Evolutionary conservation across 2,888 invertebrate species (phyloP).

Genomic region (Neoascia interrupta): DNA sequence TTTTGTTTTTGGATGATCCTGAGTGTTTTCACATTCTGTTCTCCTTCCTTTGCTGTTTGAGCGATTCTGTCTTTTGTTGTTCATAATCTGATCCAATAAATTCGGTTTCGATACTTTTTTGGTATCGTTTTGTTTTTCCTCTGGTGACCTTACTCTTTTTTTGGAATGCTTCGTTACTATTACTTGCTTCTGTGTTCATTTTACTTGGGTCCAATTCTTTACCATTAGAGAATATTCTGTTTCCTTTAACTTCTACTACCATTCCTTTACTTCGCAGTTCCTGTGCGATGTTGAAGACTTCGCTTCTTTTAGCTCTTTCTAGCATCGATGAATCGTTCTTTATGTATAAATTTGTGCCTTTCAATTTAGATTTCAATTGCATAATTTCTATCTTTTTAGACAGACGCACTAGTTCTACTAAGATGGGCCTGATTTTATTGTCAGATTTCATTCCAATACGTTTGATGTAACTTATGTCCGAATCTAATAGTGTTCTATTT

Average conservation of each 20-base stretch:
- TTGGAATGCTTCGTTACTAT: background rate
- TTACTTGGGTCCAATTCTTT: background rate
- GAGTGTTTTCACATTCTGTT: background rate
- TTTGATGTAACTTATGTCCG: conserved; percentile 3
- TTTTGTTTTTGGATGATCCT: background rate
- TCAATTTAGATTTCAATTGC: background rate
- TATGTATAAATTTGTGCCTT: background rate
- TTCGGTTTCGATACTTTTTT: background rate
- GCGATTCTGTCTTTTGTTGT: background rate
- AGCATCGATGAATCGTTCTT: background rate
- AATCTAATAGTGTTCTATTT: background rate
- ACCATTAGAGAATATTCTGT: background rate
- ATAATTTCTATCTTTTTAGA: background rate
- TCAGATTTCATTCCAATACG: background rate
- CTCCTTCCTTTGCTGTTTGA: background rate
- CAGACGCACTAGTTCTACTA: background rate
- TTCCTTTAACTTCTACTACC: background rate
- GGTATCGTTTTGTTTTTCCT: background rate
- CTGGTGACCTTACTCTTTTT: background rate
- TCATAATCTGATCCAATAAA: background rate
- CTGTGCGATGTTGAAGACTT: background rate
- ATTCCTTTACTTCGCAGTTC: conserved; percentile 2
- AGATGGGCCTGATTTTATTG: background rate
- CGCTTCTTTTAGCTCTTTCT: background rate
- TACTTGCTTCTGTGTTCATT: background rate